Percentiles rank a stretch among this genome's conserved stretches.
Evolutionary conservation across 2,113 vertebrate genomes (phyloP).

Genomic region (Oenanthe melanoleuca): DNA sequence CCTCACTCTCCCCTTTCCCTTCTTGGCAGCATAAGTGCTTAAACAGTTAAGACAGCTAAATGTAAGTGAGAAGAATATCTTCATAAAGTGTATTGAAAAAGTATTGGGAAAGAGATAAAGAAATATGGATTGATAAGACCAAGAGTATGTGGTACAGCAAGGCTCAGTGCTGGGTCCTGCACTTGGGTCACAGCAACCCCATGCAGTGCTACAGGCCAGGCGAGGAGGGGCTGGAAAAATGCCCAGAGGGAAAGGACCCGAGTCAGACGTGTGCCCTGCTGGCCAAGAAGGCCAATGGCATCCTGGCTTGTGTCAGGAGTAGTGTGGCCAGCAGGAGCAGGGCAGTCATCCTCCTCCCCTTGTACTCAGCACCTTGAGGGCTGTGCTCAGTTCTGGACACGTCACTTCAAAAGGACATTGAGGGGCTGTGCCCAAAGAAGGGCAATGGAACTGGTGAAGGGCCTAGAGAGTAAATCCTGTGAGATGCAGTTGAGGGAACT

Average conservation of each 20-base stretch:
- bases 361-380: fast-evolving
- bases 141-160: not conserved
- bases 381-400: not conserved
- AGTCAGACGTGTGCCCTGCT: not conserved
- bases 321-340: not conserved
- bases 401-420: too few relatives aligned
- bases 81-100: not conserved
- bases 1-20: fast-evolving
- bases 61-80: not conserved
- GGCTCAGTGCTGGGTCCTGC: too few relatives aligned
- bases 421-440: not conserved
- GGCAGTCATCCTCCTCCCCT: not conserved
- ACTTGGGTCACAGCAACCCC: not conserved
- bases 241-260: not conserved
- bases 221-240: not conserved
- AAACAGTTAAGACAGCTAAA: not conserved
- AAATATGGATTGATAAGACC: not conserved
- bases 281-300: not conserved
- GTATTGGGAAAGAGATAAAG: not conserved
- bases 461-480: not conserved
- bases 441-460: not conserved
- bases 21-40: not conserved
- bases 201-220: too few relatives aligned
- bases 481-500: not conserved
- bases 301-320: not conserved